These are phyloP conservation scores for Pachypanchax playfairii DNA, from an alignment of 2,113 vertebrate species.

Conservation along the genomic window DNA sequence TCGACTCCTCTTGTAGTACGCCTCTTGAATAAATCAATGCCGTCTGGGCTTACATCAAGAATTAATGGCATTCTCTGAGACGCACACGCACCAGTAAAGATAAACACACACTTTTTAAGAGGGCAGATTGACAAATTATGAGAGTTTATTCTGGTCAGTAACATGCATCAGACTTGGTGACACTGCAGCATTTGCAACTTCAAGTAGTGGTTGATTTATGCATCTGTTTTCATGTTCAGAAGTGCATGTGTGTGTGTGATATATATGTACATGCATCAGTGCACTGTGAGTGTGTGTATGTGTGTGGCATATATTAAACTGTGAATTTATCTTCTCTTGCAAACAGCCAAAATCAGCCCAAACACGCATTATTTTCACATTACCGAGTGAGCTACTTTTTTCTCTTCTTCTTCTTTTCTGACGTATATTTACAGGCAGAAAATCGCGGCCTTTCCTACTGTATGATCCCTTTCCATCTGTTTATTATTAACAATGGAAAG, in stretches of 20 bases:
- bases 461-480: constrained; percentile 67
- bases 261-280: constrained; percentile 6
- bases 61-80: constrained; percentile 55
- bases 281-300: constrained; percentile 1
- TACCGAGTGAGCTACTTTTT: constrained; percentile 55
- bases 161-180: constrained; percentile 43
- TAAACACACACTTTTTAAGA: constrained; percentile 49
- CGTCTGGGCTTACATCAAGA: constrained; percentile 67
- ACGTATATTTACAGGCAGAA: constrained; percentile 76
- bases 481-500: constrained; percentile 63
- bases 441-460: constrained; percentile 59
- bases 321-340: constrained; percentile 47
- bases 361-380: constrained; percentile 74
- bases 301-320: constrained; percentile 25
- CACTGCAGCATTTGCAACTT: constrained; percentile 33
- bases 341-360: constrained; percentile 65
- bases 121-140: constrained; percentile 47
- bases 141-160: constrained; percentile 58
- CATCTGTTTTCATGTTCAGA: constrained; percentile 26
- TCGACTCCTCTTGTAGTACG: constrained; percentile 58
- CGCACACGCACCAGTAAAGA: constrained; percentile 47
- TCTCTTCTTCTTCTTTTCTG: constrained; percentile 33
- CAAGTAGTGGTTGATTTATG: constrained; percentile 52
- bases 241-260: constrained; percentile 24
- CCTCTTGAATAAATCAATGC: constrained; percentile 70